Evolutionary conservation across 1,140 invertebrate species (phyloP), one percentile per base, ranked within the genome.

Genomic region (Drosophila hydei): DNA sequence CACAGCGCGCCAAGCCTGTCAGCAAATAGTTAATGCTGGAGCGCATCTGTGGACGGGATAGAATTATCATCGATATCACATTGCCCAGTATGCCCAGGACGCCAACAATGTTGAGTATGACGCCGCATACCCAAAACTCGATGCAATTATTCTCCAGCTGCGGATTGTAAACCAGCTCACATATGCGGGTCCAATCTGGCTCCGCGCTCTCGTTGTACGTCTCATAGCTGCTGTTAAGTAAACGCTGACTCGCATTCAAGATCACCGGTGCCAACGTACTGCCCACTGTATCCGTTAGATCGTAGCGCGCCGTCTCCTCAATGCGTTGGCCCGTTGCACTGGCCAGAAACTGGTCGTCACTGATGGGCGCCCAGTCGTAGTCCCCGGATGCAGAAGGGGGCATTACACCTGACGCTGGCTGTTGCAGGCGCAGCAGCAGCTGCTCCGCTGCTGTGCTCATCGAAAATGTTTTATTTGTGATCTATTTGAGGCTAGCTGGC

Each of bases 1-100:
- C 98, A 92, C 97, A 98, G 79, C 96, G 94, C 0, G 98, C 97
- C 30, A 99, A 93, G 1, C 97, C 97, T 40, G 97, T 97, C 4
- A 99, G 94, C 63, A 98, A 94, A 87, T 97, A 98, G 92, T 98
- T 99, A 75, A 98, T 98, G 73, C 97, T 98, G 7, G 97, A 98
- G 75, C 95, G 94, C 97, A 98, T 98, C 84, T 98, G 97, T 0
- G 97, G 97, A 33, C 97, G 94, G 11, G 96, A 97, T 7, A 99
- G 93, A 25, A 99, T 97, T 18, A 97, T 95, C 93, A 98, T 97
- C 0, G 97, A 96, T 14, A 98, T 95, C 19, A 95, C 93, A 91
- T 99, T 99, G 55, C 97, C 97, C 1, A 98, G 92, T 27, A 99
- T 94, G 0, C 98, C 98, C 23, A 97, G 94, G 0, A 96, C 81